Base-by-base conservation (phyloP, 1,140 invertebrate genomes). In the Leptinotarsa lineolata region DNA sequence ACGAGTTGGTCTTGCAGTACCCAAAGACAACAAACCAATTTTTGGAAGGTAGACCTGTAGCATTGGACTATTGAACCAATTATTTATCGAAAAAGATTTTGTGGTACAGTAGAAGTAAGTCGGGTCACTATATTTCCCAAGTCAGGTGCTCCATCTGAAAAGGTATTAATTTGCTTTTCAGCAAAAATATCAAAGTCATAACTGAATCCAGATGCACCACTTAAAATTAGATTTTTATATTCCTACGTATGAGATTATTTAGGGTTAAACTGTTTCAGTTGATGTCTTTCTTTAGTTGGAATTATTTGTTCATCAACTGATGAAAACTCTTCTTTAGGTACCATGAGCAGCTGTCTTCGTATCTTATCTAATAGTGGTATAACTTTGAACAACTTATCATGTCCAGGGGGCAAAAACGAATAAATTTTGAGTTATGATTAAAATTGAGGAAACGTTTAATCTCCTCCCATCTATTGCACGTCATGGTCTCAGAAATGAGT, bases 51-150 rank as follows among this genome's bases (percentile, higher is more conserved):
- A 30, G 4, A 16, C 16, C 13, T 66, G 45, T 16, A 72, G 45
- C 45, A 24, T 22, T 24, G 11, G 64, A 13, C 16, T 48, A 20
- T 64, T 18, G 45, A 70, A 74, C 67, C 72, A 74, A 22, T 70
- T 70, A 63, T 74, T 70, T 70, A 63, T 74, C 67, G 63, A 74
- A 74, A 48, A 61, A 74, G 2, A 74, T 46, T 61, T 69, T 54
- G 24, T 60, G 24, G 30, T n/a, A 73, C 44, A 45, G 30, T 45
- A 4, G 16, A 13, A 13, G 63, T n/a, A 21, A 73, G 45, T 18
- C 68, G 60, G 15, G 68, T 44, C 13, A 73, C 72, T 45, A 73
- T 46, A 70, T 73, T 73, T 60, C 60, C 46, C 18, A 72, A 21
- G 65, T 68, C 71, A 30, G 21, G 39, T 67, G n/a, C 20, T 46